Percentiles rank a stretch among this genome's conserved stretches.
Evolutionary conservation across 2,888 invertebrate species (phyloP).

Genomic region (Chaitophorus viminalis): DNA sequence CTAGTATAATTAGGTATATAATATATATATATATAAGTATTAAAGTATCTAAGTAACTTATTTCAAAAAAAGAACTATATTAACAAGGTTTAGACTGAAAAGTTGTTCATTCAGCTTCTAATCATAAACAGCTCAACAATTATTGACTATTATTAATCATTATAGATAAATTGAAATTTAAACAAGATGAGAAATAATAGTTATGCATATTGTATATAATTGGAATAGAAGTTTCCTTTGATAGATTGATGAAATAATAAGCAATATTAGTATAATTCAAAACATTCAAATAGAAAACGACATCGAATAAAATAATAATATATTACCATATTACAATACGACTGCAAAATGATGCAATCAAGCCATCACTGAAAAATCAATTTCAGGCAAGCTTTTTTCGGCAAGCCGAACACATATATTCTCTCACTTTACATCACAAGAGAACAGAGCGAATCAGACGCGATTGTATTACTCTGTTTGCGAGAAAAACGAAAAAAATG

Average conservation of each 20-base stretch:
- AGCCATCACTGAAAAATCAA: constrained; percentile 39
- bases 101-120: not conserved
- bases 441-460: not conserved
- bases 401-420: constrained; percentile 13
- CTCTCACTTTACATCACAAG: constrained; percentile 13
- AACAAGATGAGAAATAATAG: not conserved
- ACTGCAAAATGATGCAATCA: constrained; percentile 6
- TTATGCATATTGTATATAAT: not conserved
- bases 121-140: not conserved
- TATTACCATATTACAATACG: constrained; percentile 51
- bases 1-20: too few relatives aligned
- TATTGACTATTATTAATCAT: not conserved
- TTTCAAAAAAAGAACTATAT: not conserved
- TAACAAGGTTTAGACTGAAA: not conserved
- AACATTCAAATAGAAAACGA: not conserved
- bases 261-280: not conserved
- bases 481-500: not conserved
- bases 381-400: constrained; percentile 9
- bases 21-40: too few relatives aligned
- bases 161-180: not conserved
- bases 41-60: too few relatives aligned
- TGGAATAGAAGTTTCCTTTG: not conserved
- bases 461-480: not conserved
- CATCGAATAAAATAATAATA: not conserved
- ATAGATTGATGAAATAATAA: not conserved